Evolutionary conservation across 2,888 invertebrate species (phyloP), one percentile per base, ranked within the genome.

Genomic region (Sinopyrophorus schimmeli): DNA sequence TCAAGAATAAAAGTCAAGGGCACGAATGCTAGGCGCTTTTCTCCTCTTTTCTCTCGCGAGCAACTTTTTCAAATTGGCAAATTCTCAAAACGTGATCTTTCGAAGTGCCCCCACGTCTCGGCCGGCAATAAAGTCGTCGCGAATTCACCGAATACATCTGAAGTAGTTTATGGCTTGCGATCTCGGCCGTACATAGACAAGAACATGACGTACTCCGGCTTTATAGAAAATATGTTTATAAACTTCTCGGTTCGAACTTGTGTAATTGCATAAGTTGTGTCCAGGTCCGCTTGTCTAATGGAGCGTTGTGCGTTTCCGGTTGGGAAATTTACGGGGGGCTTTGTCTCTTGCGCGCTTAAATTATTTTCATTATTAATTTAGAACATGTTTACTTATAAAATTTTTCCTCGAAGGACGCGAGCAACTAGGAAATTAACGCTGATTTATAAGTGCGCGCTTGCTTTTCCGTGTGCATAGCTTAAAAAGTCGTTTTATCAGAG

Each of bases 221-320:
- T n/a, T 1, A 34, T 5, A 35, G 24, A 24, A 24, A 35, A 35
- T 35, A 15, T 23, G 24, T 35, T 35, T 23, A 12, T 35, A 35
- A 35, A 23, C 18, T 10, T 5, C 5, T 11, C 6, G 11, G 30
- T 20, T 12, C 20, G 9, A 34, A 34, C 34, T n/a, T 11, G 23
- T 5, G 9, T 35, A 35, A 32, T 32, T 43, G 37, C 28, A 27
- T 38, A 44, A 44, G 27, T 37, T 28, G n/a, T n/a, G 43, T 17
- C 24, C 42, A 26, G 24, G 49, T 38, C 43, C 15, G 38, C 30
- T n/a, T 38, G 49, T 38, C 31, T 43, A 49, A 49, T 38, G 38
- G 35, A 42, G 35, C 49, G 43, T 49, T 49, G 35, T 43, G n/a
- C 43, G 35, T 49, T 43, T 43, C 41, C 41, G 41, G 41, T 47